These are phyloP conservation scores for Alexandromys fortis DNA, from an alignment of 2,113 vertebrate genomes.

Conservation along the genomic window DNA sequence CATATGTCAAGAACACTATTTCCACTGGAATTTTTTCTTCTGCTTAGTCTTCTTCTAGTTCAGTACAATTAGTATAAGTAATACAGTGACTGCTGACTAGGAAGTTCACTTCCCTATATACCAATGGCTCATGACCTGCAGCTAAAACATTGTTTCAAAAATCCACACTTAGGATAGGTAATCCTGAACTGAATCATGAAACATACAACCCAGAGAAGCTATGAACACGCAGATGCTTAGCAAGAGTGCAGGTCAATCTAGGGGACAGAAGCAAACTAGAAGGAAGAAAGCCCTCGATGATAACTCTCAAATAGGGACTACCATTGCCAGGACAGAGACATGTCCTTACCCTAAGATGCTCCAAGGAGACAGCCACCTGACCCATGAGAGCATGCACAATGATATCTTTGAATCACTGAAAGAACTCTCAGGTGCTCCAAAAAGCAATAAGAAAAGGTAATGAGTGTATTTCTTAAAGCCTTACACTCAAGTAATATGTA, in stretches of 20 bases:
- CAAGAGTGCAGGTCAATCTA: neutral
- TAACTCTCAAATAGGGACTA: neutral
- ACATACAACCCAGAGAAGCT: neutral
- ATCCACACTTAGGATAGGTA: neutral
- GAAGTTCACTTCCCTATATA: neutral
- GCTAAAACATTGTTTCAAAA: neutral
- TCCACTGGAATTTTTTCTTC: constrained; percentile 4
- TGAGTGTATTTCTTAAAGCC: neutral
- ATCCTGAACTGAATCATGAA: neutral
- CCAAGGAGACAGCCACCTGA: neutral
- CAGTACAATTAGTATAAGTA: neutral
- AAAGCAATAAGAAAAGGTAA: neutral
- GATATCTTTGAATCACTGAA: neutral
- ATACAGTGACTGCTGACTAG: neutral
- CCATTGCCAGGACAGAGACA: neutral
- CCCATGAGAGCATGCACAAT: neutral
- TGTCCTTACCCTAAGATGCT: neutral
- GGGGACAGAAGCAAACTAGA: neutral
- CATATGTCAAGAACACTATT: neutral
- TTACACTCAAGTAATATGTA: neutral
- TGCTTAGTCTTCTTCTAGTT: neutral
- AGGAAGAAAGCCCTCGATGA: neutral
- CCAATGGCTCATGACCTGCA: neutral
- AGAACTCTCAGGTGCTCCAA: neutral
- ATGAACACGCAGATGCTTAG: neutral